Percentiles rank a stretch among this genome's conserved stretches.
Conservation (phyloP, 1,140 invertebrate species). For the Planococcus citri region DNA sequence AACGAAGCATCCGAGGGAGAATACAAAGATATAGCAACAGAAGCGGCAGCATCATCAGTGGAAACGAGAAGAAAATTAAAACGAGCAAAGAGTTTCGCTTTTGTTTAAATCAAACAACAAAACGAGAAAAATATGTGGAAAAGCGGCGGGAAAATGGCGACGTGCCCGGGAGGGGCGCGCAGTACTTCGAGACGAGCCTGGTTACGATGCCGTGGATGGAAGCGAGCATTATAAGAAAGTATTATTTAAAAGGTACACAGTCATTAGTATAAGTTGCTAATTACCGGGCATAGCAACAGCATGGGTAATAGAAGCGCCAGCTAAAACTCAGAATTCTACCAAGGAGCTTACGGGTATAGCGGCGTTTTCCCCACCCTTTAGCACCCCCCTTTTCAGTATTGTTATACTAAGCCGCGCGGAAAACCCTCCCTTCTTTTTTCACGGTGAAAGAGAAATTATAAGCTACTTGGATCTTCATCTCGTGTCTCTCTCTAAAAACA, state of each 20-base stretch:
- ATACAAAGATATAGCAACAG: too few species aligned
- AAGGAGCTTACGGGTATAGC: background rate
- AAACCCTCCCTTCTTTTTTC: too few species aligned
- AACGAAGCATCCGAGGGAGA: too few species aligned
- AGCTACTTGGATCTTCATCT: too few species aligned
- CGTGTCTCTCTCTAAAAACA: slow-evolving; percentile 1
- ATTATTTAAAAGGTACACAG: slow-evolving; percentile 7
- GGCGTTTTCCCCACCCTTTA: background rate
- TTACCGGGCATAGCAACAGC: slow-evolving; percentile 1
- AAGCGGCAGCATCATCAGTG: too few species aligned
- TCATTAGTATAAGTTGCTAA: slow-evolving; percentile 7
- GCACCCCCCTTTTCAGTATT: too few species aligned
- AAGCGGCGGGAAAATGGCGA: too few species aligned
- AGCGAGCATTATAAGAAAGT: background rate
- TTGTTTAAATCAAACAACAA: background rate
- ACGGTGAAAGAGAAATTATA: background rate
- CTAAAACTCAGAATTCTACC: background rate
- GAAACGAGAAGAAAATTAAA: background rate
- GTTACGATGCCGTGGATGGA: background rate
- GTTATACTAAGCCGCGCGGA: too few species aligned
- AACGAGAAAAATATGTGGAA: background rate
- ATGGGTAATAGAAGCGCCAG: background rate
- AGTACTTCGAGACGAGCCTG: background rate
- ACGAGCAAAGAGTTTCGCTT: background rate
- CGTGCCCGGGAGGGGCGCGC: too few species aligned